These are phyloP conservation scores for Sphenodon punctatus DNA, from an alignment of 2,797 vertebrate species.

Conservation along the genomic window DNA sequence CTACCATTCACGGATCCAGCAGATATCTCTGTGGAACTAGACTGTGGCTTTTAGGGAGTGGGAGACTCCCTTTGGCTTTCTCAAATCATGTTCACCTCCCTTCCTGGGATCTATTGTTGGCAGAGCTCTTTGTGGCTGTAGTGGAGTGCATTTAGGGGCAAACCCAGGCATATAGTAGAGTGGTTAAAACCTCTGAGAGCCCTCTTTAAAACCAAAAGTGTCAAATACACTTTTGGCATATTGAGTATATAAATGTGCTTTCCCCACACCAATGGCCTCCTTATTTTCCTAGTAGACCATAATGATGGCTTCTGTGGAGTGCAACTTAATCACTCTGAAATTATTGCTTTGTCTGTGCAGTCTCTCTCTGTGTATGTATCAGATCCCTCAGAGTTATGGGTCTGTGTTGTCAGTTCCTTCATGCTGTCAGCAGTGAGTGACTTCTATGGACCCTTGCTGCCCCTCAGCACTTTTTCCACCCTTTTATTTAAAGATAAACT, in stretches of 20 bases:
- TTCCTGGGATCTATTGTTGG: neutral
- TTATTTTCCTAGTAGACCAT: conserved; percentile 25
- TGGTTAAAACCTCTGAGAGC: neutral
- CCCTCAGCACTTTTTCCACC: neutral
- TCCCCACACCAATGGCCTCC: neutral
- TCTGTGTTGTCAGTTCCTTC: conserved; percentile 26
- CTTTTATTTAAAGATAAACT: conserved; percentile 34
- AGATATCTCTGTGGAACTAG: neutral
- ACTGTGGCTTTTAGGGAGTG: neutral
- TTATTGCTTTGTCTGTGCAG: conserved; percentile 47
- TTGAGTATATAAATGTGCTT: neutral
- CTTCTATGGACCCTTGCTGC: neutral
- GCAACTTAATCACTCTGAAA: conserved; percentile 58
- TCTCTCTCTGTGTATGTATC: conserved; percentile 40
- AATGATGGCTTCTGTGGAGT: conserved; percentile 49
- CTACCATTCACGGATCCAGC: no score
- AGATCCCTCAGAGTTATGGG: neutral
- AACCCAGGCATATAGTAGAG: neutral
- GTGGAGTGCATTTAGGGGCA: neutral
- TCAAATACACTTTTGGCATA: neutral
- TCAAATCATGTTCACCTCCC: neutral
- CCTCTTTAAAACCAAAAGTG: neutral
- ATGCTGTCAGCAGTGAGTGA: neutral
- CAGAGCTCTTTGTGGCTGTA: neutral
- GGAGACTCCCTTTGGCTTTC: neutral